Conservation (phyloP, 2,113 vertebrate species). For the Emydura subglobosa region DNA sequence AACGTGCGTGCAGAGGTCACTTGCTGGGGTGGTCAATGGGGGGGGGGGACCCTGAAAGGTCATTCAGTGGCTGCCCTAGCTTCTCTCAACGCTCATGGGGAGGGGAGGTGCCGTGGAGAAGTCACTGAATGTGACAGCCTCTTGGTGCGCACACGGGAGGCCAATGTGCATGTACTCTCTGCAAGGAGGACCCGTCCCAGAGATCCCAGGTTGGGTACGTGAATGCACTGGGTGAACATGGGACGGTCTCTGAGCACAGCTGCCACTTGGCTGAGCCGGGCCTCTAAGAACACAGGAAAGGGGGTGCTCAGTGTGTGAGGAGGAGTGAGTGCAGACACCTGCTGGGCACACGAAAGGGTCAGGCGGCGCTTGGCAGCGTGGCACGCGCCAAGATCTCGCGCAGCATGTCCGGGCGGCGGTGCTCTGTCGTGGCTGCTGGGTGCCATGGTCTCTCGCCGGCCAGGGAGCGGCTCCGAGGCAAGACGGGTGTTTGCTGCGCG, state of each 20-base stretch:
- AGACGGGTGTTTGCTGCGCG: neutral
- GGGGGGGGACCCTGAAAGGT: too few relatives aligned
- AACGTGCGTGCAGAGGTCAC: neutral
- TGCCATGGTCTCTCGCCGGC: neutral
- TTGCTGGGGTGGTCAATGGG: neutral
- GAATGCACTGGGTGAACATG: neutral
- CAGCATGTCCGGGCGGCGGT: neutral
- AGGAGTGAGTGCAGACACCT: neutral
- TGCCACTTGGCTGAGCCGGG: too few relatives aligned
- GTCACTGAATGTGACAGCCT: neutral
- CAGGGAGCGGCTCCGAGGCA: neutral
- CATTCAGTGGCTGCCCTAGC: too few relatives aligned
- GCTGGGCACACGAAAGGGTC: too few relatives aligned
- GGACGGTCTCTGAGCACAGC: neutral
- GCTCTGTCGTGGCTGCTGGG: neutral
- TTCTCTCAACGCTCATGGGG: neutral
- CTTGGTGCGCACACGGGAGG: neutral
- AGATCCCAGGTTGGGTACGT: neutral
- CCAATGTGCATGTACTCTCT: neutral
- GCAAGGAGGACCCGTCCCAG: neutral
- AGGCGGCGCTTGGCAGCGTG: neutral
- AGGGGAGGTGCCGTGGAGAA: neutral
- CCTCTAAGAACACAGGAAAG: neutral
- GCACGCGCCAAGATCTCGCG: neutral
- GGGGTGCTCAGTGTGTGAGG: neutral